Evolutionary conservation across 2,797 vertebrate species (phyloP), one percentile per base, ranked within the genome.

Genomic region (Paratrypauchen microcephalus): DNA sequence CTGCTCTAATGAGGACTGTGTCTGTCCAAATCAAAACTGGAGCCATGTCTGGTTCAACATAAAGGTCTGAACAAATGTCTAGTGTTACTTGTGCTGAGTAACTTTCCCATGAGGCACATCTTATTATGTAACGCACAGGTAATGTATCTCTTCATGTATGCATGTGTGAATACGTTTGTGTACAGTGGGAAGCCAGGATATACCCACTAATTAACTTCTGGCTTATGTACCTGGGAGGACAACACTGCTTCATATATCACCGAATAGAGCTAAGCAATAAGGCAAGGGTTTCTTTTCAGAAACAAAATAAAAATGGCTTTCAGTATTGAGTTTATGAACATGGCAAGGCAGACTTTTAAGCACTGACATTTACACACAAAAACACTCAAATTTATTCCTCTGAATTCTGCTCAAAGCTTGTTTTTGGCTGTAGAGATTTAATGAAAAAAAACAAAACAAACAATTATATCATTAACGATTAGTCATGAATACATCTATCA

Each of bases 181-280:
- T 60, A 15, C 36, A 39, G 41, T 45, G 68, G 72, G 68, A 79
- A 65, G 19, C 76, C 45, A 80, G 64, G 66, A 81, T 65, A 74
- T 66, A 71, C 36, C 54, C 72, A n/a, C 65, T 86, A 85, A 89
- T 89, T 86, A 86, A 74, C 76, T 72, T 54, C 69, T 28, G 5
- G 68, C 41, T 69, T 80, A 65, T 82, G 78, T 70, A 65, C 62
- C 66, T 79, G 63, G 30, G 61, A 75, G 67, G 61, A 75, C 90
- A 76, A 79, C 86, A 83, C 61, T 69, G 52, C 60, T 58, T 61
- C n/a, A 9, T 69, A 45, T 83, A 78, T 59, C 73, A 56, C 54
- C 41, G 16, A 45, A 45, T 4, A 45, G 13, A 13, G 41, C 13
- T 45, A 15, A 45, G 41, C 4, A 4, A 45, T 45, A 45, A 15